Evolutionary conservation across 2,888 invertebrate species (phyloP).

Genomic region (Temnothorax unifasciatus): DNA sequence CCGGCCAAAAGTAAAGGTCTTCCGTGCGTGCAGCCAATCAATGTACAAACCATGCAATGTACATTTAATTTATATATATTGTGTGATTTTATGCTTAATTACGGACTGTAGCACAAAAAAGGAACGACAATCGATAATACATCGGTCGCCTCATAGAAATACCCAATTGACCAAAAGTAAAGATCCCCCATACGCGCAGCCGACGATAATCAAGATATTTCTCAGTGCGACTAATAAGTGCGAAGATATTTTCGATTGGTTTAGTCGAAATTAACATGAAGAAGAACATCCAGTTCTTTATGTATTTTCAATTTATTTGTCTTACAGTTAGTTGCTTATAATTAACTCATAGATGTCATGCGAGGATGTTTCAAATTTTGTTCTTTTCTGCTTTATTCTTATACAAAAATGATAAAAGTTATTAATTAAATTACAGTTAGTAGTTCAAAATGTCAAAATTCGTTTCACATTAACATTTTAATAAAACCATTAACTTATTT

Average conservation of each 20-base stretch:
- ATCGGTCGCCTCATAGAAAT: too few species aligned
- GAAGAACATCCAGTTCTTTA: neutral
- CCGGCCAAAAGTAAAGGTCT: constrained; percentile 22
- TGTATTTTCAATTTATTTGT: constrained; percentile 26
- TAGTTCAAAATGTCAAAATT: neutral
- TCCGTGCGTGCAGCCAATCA: neutral
- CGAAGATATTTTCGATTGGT: constrained; percentile 15
- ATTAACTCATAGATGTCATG: too few species aligned
- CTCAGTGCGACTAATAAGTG: constrained; percentile 27
- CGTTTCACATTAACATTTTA: neutral
- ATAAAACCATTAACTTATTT: neutral
- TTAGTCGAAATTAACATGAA: constrained; percentile 28
- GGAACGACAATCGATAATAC: neutral
- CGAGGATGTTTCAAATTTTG: neutral
- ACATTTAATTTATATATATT: constrained; percentile 6
- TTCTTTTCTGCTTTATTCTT: neutral
- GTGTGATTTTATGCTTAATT: neutral
- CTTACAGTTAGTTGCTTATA: too few species aligned
- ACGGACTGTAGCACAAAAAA: neutral
- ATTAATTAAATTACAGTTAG: neutral
- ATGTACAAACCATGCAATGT: neutral
- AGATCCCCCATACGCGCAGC: too few species aligned
- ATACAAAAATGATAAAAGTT: neutral
- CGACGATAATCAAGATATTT: constrained; percentile 26
- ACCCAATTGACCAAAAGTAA: too few species aligned